Evolutionary conservation across 1,140 invertebrate species (phyloP), one percentile per base, ranked within the genome.

Genomic region (Argopecten irradians): DNA sequence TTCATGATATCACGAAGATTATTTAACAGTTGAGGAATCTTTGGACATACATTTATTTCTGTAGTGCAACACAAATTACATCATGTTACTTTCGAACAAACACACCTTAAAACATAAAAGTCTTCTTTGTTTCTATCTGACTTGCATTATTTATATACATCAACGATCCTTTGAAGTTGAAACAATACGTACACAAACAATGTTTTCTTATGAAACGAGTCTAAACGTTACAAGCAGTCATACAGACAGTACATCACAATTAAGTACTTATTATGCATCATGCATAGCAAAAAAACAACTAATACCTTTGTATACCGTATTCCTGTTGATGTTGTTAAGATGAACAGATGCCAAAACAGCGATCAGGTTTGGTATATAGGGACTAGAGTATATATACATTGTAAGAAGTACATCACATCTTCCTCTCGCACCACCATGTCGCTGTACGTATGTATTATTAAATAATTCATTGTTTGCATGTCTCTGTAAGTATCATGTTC

Each of bases 281-380:
- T 71, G 28, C 55, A 71, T 71, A 28, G 5, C 5, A 71, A 5
- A 28, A n/a, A n/a, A n/a, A n/a, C n/a, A n/a, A 71, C 43, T 71
- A 8, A 7, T 22, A n/a, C 55, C 22, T 71, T 71, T 71, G 55
- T 28, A 71, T 71, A 28, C 22, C 8, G n/a, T 71, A 3, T n/a
- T 28, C 28, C 5, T 28, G 55, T 71, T 28, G 22, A 16, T 16
- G 43, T 19, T 71, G 55, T 5, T 71, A 28, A 2, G 22, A n/a
- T n/a, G 55, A 71, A 71, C 55, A 28, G 55, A n/a, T 71, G 55
- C 55, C 55, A 71, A 71, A n/a, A 71, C 28, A 71, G 28, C 55
- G 55, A 71, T 71, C 28, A 71, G 55, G 55, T 28, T 71, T 71
- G 22, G 55, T 71, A 71, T 71, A 71, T 71, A 71, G 55, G 55